These are phyloP conservation scores for Anguilla obscura DNA, from an alignment of 2,797 vertebrate genomes.

Conservation along the genomic window DNA sequence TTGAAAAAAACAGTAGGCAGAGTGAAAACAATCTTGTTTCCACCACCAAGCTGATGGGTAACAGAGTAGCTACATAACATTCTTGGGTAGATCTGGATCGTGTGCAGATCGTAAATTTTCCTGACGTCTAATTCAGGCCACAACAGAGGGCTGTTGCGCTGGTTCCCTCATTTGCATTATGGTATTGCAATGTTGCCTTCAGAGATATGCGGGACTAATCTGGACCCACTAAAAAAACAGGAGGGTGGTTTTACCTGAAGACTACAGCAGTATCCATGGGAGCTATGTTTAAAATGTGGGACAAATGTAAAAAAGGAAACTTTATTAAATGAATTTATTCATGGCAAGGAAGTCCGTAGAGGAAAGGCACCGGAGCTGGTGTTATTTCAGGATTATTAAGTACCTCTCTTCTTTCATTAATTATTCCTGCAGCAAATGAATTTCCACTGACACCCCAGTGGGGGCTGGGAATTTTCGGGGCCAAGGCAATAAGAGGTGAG, in stretches of 20 bases:
- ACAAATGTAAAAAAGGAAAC: not conserved
- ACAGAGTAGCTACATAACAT: not conserved
- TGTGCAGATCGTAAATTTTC: not conserved
- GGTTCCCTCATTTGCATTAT: not conserved
- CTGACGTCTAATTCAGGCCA: not conserved
- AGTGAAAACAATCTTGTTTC: not conserved
- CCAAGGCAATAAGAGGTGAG: not conserved
- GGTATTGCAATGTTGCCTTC: not conserved
- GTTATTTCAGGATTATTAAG: slow-evolving; percentile 15
- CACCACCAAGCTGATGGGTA: not conserved
- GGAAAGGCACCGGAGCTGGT: not conserved
- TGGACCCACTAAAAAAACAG: not conserved
- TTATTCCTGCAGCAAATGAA: slow-evolving; percentile 20
- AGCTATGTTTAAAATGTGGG: slow-evolving; percentile 19
- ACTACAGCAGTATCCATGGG: not conserved
- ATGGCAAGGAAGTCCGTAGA: not conserved
- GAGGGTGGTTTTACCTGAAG: not conserved
- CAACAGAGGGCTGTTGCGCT: not conserved
- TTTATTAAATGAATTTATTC: not conserved
- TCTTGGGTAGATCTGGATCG: not conserved
- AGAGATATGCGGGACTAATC: not conserved
- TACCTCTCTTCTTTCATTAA: not conserved
- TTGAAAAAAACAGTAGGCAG: not conserved
- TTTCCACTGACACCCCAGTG: slow-evolving; percentile 12
- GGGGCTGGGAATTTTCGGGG: not conserved